Conservation (phyloP, 2,888 invertebrate genomes). For the Nesidiocoris tenuis region DNA sequence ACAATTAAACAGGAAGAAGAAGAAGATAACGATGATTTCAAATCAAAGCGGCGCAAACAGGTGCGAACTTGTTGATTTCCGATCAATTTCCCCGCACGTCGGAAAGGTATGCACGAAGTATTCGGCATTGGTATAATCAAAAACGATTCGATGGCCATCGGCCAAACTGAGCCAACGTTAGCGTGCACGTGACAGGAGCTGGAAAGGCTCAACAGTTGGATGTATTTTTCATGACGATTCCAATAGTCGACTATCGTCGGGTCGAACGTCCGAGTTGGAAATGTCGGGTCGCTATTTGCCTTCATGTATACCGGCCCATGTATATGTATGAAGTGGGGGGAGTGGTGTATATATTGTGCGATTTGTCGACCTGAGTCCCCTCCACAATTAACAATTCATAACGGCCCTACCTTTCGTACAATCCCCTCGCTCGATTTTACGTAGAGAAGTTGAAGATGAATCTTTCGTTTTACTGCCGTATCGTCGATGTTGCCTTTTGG, state of each 20-base stretch:
- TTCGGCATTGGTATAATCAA: too few species aligned
- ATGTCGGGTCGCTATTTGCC: not conserved
- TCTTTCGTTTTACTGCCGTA: too few species aligned
- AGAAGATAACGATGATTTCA: too few species aligned
- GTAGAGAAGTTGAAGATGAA: too few species aligned
- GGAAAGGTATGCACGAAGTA: too few species aligned
- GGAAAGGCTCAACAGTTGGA: not conserved
- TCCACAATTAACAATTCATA: not conserved
- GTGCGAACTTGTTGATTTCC: too few species aligned
- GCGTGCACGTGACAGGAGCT: not conserved
- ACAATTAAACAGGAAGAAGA: too few species aligned
- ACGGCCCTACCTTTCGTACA: not conserved
- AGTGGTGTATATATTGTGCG: not conserved
- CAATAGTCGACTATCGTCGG: not conserved
- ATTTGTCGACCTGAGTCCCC: not conserved
- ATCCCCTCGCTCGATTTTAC: not conserved
- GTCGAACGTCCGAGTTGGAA: not conserved
- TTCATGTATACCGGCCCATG: not conserved
- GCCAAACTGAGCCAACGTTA: not conserved
- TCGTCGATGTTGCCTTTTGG: too few species aligned
- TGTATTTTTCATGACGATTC: not conserved
- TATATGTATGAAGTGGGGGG: not conserved
- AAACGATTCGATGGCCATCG: too few species aligned
- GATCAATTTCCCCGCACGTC: too few species aligned
- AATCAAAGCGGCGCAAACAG: too few species aligned